Percentiles rank a stretch among this genome's conserved stretches.
Evolutionary conservation across 1,140 invertebrate genomes (phyloP).

Genomic region (Drosophila chauvacae): DNA sequence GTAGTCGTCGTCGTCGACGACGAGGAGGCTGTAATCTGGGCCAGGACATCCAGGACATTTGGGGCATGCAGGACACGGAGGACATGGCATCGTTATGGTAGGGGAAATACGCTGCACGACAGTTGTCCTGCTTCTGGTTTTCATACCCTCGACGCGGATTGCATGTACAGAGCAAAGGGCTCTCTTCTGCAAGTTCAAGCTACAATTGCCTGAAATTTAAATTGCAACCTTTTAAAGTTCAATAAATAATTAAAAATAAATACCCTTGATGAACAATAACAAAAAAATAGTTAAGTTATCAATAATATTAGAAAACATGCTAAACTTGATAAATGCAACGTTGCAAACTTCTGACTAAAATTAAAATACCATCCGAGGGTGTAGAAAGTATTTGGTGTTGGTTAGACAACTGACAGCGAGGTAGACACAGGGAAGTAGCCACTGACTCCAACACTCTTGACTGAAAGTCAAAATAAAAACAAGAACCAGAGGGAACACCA

Average conservation of each 20-base stretch:
- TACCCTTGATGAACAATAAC: background rate
- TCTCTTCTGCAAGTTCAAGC: background rate
- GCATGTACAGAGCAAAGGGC: background rate
- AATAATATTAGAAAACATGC: background rate
- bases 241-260: background rate
- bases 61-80: slow-evolving; percentile 40
- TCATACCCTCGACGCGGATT: background rate
- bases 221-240: background rate
- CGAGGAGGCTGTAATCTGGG: slow-evolving; percentile 69
- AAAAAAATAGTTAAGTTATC: background rate
- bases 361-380: background rate
- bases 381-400: slow-evolving; percentile 60
- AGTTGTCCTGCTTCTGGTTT: slow-evolving; percentile 4
- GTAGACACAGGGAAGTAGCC: slow-evolving; percentile 1
- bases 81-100: slow-evolving; percentile 21
- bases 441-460: background rate
- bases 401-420: slow-evolving; percentile 25
- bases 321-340: background rate
- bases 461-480: slow-evolving; percentile 11
- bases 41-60: slow-evolving; percentile 53
- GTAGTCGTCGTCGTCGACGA: slow-evolving; percentile 20
- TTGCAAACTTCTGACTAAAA: background rate
- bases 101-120: slow-evolving; percentile 3
- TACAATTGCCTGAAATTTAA: background rate
- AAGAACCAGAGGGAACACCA: slow-evolving; percentile 7